Conservation (phyloP, 2,113 vertebrate genomes). For the Lepus americanus region DNA sequence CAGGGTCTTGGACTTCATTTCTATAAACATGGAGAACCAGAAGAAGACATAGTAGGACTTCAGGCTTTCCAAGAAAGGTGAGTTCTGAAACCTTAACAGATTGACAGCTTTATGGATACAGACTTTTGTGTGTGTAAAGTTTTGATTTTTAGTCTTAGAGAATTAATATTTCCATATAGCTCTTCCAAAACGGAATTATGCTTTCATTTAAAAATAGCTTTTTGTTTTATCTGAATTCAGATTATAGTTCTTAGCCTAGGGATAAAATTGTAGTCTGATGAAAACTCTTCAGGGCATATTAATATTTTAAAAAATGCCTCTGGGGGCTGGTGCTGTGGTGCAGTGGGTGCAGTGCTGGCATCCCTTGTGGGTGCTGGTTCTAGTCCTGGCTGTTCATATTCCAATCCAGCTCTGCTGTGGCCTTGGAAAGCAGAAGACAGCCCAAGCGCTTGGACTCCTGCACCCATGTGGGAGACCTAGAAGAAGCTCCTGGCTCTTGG, state of each 20-base stretch:
- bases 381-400: neutral
- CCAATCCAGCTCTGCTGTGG: no score
- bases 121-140: conserved; percentile 27
- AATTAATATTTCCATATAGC: conserved; percentile 3
- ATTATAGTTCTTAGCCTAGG: neutral
- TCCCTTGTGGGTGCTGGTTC: no score
- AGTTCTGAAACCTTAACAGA: conserved; percentile 33
- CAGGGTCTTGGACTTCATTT: conserved; percentile 97
- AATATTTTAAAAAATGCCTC: neutral
- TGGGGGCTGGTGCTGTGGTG: no score
- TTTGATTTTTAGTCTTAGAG: neutral
- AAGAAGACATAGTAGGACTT: conserved; percentile 94
- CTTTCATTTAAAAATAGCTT: neutral
- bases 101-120: neutral
- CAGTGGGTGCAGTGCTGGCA: no score
- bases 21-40: conserved; percentile 98
- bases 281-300: neutral
- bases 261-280: conserved; percentile 10
- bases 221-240: neutral
- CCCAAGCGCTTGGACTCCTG: no score
- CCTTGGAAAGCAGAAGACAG: no score
- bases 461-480: no score
- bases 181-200: neutral
- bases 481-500: no score
- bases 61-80: conserved; percentile 97